Evolutionary conservation across 37 sponge, comb jelly and placozoan genomes (phyloP), one percentile per base, ranked within the genome.

Genomic region (Chondrosia reniformis): DNA sequence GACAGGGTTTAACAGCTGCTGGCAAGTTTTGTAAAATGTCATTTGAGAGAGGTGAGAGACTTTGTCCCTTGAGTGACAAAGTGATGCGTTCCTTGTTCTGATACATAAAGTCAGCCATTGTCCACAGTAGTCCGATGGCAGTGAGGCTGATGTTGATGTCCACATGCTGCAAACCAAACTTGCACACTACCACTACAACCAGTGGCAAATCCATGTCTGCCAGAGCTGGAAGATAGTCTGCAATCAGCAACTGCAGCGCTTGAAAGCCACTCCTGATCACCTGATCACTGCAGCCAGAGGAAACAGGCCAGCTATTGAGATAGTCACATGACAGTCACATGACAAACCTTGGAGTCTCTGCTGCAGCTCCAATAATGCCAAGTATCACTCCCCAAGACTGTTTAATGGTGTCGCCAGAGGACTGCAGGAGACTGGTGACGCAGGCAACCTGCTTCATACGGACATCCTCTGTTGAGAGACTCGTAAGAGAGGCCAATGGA

Each of bases 121-220:
- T 92, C 99, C 99, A 97, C 89, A 97, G 82, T 24, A 92, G 83
- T 49, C 99, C 99, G 28, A 97, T 83, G 52, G 99, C 92, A 9
- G 99, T 90, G 8, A 97, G 81, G 55, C 90, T 89, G 81, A 95
- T 90, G 80, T 97, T 97, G 74, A 97, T 78, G 79, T 97, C 95
- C 15, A 69, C 74, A 31, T 82, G 75, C 79, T 97, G 99, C 45
- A 84, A 75, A 2, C 93, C 99, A 76, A 89, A 97, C 38, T 76
- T 75, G 0, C 85, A 82, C 0, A 80, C 77, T 31, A 88, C 83
- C 28, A 87, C 86, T 55, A 97, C 67, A 74, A 90, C 87, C 28
- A 79, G 59, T 2, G 99, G 85, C 17, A 95, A 45, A 52, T 85
- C 95, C 40, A 66, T 4, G 38, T 79, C 63, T 42, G 92, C 84